Evolutionary conservation across 2,113 vertebrate genomes (phyloP), one percentile per base, ranked within the genome.

Genomic region (Cairina moschata): DNA sequence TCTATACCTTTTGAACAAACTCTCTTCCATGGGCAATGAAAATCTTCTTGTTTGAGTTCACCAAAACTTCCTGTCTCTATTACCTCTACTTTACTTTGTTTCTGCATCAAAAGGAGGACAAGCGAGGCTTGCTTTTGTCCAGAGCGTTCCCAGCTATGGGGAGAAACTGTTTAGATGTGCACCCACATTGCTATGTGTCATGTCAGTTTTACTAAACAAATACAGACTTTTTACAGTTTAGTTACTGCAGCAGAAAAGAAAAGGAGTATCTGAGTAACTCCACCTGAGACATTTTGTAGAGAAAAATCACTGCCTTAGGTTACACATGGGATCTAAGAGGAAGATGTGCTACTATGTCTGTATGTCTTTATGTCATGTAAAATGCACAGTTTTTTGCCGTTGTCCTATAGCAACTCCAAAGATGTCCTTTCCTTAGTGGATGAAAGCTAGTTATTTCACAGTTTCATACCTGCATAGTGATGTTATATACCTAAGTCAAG

Each of bases 121-220:
- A 78, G 2, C 29, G 34, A 83, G 11, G 4, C 29, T 83, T 36
- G 7, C 3, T 42, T 13, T 60, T 69, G 7, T 63, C 22, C n/a
- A 52, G 8, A 0, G 3, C 13, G 9, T 48, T 84, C 36, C 1
- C 4, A 44, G 11, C 20, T 58, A 42, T 48, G 26, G 29, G 11
- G 59, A 14, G 29, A 84, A 84, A 84, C 34, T 11, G 1, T 22
- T 46, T 72, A 55, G 3, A 14, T 11, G 28, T 65, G 10, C 8
- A 38, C 11, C 10, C 42, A 58, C 7, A 5, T 17, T 73, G 20
- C 15, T 2, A 0, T 38, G 14, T 56, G 32, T 12, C 1, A 0
- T 18, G 13, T 48, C 14, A 36, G 26, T 62, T 86, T 81, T 81
- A 42, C 9, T 46, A 28, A 22, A 77, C 40, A 10, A 76, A 2